Conservation (phyloP, 2,113 vertebrate genomes). For the Alectura lathami region DNA sequence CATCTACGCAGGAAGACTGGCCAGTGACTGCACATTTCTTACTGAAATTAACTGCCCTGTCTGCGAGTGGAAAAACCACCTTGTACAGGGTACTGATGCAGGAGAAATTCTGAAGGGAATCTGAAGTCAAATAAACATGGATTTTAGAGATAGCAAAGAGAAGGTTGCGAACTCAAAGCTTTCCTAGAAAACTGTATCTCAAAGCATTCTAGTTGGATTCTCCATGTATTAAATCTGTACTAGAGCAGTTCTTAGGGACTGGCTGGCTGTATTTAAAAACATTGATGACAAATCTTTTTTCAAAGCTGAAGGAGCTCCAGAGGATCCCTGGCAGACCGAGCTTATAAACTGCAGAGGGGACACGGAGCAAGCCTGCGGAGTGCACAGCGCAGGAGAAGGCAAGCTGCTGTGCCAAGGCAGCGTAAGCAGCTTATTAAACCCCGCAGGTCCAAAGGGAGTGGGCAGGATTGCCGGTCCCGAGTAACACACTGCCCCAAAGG, state of each 20-base stretch:
- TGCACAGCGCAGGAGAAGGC: background rate
- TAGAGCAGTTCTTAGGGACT: background rate
- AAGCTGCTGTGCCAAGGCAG: background rate
- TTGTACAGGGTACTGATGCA: background rate
- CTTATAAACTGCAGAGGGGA: background rate
- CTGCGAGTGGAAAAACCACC: background rate
- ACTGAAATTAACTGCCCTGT: background rate
- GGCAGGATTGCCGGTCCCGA: background rate
- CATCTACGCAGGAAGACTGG: background rate
- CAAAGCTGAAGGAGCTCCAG: background rate
- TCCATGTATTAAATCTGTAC: background rate
- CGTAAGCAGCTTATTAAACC: background rate
- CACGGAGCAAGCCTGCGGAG: background rate
- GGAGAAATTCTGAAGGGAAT: background rate
- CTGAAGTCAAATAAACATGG: background rate
- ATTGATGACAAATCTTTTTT: background rate
- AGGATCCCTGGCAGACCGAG: background rate
- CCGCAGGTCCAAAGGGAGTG: background rate
- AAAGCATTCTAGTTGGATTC: background rate
- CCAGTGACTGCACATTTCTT: background rate
- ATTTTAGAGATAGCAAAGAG: background rate
- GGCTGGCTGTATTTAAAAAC: background rate
- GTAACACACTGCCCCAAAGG: accelerated
- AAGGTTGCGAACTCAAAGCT: background rate
- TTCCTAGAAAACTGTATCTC: conserved; percentile 4